Evolutionary conservation across 2,113 vertebrate genomes (phyloP), one percentile per base, ranked within the genome.

Genomic region (Talpa occidentalis): DNA sequence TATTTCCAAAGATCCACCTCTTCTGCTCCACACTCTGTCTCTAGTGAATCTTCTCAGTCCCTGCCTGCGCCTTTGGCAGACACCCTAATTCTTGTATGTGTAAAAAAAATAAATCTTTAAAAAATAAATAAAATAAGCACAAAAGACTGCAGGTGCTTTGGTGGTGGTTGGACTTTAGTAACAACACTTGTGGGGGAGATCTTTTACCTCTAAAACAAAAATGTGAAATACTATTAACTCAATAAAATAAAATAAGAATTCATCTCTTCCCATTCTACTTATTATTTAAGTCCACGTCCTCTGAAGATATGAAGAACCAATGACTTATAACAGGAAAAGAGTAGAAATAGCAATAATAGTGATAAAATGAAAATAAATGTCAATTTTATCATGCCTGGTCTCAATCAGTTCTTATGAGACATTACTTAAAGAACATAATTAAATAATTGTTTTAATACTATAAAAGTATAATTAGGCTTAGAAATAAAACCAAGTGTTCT

Each of bases 401-500:
- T 94, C 77, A 89, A 40, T 37, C 96, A 76, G 56, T 95, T 66
- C 69, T 92, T 56, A 95, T 67, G 30, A 35, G 42, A 17, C 26
- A 93, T 70, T 88, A 44, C 5, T 87, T 60, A 95, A 91, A 95
- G 10, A 2, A 80, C 0, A 87, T 54, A 62, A 91, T 47, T 97
- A 95, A 87, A 60, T 24, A 84, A 84, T 72, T 87, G 77, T 87
- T 69, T 96, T 91, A 95, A 92, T 85, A 32, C 19, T 37, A 74
- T 92, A 76, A 92, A 96, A 96, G 59, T 81, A 85, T 88, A 97
- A 94, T 93, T 77, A 96, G 0, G 3, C 54, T 94, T 94, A 94
- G 85, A 92, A 28, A 82, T 81, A 94, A 96, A 89, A 80, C 0
- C 5, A 78, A 92, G 6, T 0, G 24, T 91, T 96, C 32, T 87